A percentile compares a stretch with the other conserved stretches of the same genome.
Evolutionary conservation across 2,888 invertebrate species (phyloP).

Genomic region (Rutpela maculata): DNA sequence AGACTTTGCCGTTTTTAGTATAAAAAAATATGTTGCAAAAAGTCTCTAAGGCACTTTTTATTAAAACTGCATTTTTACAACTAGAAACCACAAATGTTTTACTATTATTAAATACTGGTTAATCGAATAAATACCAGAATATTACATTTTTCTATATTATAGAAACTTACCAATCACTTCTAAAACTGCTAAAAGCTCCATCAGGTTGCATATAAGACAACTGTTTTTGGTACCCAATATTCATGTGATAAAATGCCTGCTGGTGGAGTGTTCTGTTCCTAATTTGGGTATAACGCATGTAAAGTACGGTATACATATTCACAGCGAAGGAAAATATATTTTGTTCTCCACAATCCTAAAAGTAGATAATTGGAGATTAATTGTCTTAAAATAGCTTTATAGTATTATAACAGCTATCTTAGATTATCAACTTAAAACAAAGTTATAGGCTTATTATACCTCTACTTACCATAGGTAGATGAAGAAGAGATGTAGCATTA

Average conservation of each 20-base stretch:
- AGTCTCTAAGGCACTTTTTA: too few relatives aligned
- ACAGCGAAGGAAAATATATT: conserved; percentile 98
- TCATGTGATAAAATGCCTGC: conserved; percentile 90
- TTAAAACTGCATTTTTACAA: too few relatives aligned
- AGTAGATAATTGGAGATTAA: conserved; percentile 27
- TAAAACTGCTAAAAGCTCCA: conserved; percentile 93
- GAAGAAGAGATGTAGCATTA: conserved; percentile 87
- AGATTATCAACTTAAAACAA: neutral
- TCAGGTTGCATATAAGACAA: conserved; percentile 93
- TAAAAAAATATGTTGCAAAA: too few relatives aligned
- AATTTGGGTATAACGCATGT: conserved; percentile 94
- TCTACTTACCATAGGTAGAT: conserved; percentile 82
- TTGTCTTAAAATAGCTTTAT: neutral
- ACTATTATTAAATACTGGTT: too few relatives aligned
- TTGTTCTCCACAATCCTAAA: conserved; percentile 89
- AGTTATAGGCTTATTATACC: neutral
- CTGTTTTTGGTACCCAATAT: conserved; percentile 92
- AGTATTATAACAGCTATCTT: neutral
- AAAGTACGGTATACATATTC: conserved; percentile 92
- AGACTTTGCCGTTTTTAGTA: too few relatives aligned
- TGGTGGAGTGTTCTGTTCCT: conserved; percentile 88
- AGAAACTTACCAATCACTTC: conserved; percentile 88
- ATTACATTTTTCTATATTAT: too few relatives aligned
- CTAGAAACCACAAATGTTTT: too few relatives aligned
- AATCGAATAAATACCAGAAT: too few relatives aligned